phyloP scores from a whole-genome alignment of 2,113 vertebrate species.

The Coregonus clupeaformis region DNA sequence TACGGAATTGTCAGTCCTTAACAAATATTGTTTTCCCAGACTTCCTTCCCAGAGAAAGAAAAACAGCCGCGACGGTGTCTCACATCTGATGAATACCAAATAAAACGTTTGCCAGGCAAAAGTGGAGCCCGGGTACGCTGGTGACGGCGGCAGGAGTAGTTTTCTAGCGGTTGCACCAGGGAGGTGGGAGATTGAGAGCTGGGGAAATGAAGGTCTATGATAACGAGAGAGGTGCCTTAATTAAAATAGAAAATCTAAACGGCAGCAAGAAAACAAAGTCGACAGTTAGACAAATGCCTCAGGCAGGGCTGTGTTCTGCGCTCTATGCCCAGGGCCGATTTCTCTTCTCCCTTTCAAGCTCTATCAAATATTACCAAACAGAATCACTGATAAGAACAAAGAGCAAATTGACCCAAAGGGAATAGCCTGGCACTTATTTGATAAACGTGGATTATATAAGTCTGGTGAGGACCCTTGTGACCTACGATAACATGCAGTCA shows the following conservation, averaged over 20 bases:
- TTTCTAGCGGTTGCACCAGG: slow-evolving; percentile 13
- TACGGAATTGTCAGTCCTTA: slow-evolving; percentile 48
- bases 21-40: slow-evolving; percentile 56
- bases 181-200: slow-evolving; percentile 43
- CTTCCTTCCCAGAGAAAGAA: slow-evolving; percentile 43
- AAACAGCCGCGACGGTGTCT: slow-evolving; percentile 56
- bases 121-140: slow-evolving; percentile 23
- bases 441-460: neutral
- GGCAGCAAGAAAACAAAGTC: slow-evolving; percentile 53
- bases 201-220: slow-evolving; percentile 56
- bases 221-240: slow-evolving; percentile 64
- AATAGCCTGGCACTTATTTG: slow-evolving; percentile 21
- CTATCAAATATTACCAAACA: slow-evolving; percentile 18
- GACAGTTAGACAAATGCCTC: slow-evolving; percentile 59
- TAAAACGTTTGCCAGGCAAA: slow-evolving; percentile 49
- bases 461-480: neutral
- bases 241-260: slow-evolving; percentile 65
- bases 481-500: slow-evolving; percentile 5
- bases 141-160: slow-evolving; percentile 29
- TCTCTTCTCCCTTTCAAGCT: slow-evolving; percentile 11
- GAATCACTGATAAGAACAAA: slow-evolving; percentile 46
- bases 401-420: slow-evolving; percentile 32
- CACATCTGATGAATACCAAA: slow-evolving; percentile 62
- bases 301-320: slow-evolving; percentile 39
- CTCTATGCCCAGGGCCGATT: slow-evolving; percentile 34